These are phyloP conservation scores for Tenthredo livida DNA, from an alignment of 2,888 invertebrate genomes.

Conservation along the genomic window DNA sequence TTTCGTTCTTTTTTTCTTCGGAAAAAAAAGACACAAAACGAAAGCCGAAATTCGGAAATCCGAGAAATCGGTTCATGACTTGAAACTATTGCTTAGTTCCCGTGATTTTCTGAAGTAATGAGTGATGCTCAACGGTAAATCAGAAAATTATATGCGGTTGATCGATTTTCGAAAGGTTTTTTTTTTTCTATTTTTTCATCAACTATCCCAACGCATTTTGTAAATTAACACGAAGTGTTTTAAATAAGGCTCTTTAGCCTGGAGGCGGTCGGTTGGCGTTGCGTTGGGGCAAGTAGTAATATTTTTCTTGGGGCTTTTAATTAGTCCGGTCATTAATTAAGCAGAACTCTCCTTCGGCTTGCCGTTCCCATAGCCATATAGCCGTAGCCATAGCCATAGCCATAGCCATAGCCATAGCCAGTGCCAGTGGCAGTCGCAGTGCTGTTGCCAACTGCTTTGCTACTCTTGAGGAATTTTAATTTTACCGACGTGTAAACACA, in stretches of 20 bases:
- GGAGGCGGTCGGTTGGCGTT: background rate
- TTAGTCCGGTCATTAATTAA: slow-evolving; percentile 72
- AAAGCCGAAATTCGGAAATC: background rate
- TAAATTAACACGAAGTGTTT: slow-evolving; percentile 63
- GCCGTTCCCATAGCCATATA: slow-evolving; percentile 33
- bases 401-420: slow-evolving; percentile 29
- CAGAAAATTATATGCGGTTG: too few relatives aligned
- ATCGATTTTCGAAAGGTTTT: background rate
- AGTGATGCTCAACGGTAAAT: too few relatives aligned
- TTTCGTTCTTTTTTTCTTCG: too few relatives aligned
- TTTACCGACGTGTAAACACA: slow-evolving; percentile 71
- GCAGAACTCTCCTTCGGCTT: slow-evolving; percentile 65
- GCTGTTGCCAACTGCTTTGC: slow-evolving; percentile 62
- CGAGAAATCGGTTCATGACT: background rate
- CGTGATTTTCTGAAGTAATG: too few relatives aligned
- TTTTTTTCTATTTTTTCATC: background rate
- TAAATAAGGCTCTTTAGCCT: slow-evolving; percentile 56
- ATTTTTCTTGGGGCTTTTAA: slow-evolving; percentile 70
- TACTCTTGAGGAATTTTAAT: slow-evolving; percentile 72
- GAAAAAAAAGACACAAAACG: too few relatives aligned
- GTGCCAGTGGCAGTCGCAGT: slow-evolving; percentile 34
- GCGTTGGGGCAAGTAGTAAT: slow-evolving; percentile 52
- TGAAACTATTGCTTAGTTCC: too few relatives aligned
- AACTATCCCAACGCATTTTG: slow-evolving; percentile 51
- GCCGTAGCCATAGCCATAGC: slow-evolving; percentile 2